Base-by-base conservation (phyloP, 2,888 invertebrate genomes). In the Dryococelus australis region DNA sequence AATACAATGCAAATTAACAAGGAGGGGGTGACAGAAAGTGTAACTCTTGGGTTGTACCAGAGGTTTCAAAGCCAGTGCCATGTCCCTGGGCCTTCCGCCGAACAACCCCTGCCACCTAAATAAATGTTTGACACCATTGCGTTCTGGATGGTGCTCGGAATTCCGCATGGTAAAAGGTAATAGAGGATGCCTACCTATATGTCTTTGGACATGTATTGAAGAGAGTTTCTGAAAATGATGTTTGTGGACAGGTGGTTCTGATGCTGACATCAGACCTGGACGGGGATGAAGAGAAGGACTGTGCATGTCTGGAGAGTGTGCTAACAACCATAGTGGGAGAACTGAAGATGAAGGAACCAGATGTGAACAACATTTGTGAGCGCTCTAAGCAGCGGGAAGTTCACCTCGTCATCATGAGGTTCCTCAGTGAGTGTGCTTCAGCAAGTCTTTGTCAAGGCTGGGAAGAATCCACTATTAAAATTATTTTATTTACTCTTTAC, bases 231-330 rank as follows among this genome's bases (percentile, higher is more conserved):
- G 35, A 35, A 35, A 35, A 35, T 35, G 4, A 35, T 65, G 65
- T 1, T 83, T 43, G 26, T 24, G 90, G 89, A n/a, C 88, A 96
- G 96, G 97, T 97, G 35, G 94, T 98, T 6, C 94, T 98, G 16
- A 98, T 98, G 96, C 93, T 98, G 86, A 97, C 97, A 0, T 96
- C 96, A 13, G 98, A 98, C 92, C 94, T 98, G 43, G 98, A 98
- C 92, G 96, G 97, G 0, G 96, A 96, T 90, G 96, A 96, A 53
- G 98, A 97, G 91, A 94, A 95, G 83, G 97, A 98, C 92, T 95
- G 96, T 90, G 94, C 94, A 0, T 96, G 97, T 51, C 93, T 98
- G 27, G 97, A 97, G 90, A 94, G 95, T 0, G 93, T 98, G 8
- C 94, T 98, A 0, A 94, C 94, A 26, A 94, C 96, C 0, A 93